Evolutionary conservation across 92 coral and sea anemone species (phyloP), one percentile per base, ranked within the genome.

Genomic region (Epizoanthus rinbou): DNA sequence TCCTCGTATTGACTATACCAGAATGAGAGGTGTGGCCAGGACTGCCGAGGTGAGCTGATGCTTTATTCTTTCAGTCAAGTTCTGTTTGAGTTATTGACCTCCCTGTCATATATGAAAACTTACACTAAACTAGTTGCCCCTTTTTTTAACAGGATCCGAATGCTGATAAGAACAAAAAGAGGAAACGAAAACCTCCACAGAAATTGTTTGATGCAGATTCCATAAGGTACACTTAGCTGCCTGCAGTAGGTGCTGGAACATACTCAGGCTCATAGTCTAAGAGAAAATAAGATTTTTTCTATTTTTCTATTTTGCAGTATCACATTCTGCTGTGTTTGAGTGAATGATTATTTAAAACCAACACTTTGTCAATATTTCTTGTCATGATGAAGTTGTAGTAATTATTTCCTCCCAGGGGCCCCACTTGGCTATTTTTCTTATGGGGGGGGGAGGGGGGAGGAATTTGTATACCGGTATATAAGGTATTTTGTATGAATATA

Each of bases 161-260:
- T 57, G 90, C 90, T 64, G 86, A 68, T 4, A 97, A 96, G 75
- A 94, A 94, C 89, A 87, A 93, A n/a, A 96, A 96, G 57, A 87
- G 89, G 64, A 94, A 94, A 74, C 81, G 98, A 60, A 96, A 91
- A 60, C 99, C 99, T 41, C 91, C 99, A 1, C 96, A 84, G 78
- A 96, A 96, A 63, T 76, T 90, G 79, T 96, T 96, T 88, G 94
- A 93, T 79, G 93, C 99, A 24, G 99, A 96, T 85, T 81, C 92
- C 39, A 74, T 96, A 5, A 96, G 99, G 99, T 93, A 78, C 11
- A 56, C 33, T 4, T 4, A 16, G 68, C 68, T 63, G 28, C 1
- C 28, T 63, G 28, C 31, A 28, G 31, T 37, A 37, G 43, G 43
- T 37, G 6, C 43, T 37, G 6, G 43, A 6, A 3, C 3, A 3